A percentile compares a stretch with the other conserved stretches of the same genome.
These are phyloP conservation scores for Procambarus virginalis DNA, from an alignment of 1,140 invertebrate species.

Conservation along the genomic window DNA sequence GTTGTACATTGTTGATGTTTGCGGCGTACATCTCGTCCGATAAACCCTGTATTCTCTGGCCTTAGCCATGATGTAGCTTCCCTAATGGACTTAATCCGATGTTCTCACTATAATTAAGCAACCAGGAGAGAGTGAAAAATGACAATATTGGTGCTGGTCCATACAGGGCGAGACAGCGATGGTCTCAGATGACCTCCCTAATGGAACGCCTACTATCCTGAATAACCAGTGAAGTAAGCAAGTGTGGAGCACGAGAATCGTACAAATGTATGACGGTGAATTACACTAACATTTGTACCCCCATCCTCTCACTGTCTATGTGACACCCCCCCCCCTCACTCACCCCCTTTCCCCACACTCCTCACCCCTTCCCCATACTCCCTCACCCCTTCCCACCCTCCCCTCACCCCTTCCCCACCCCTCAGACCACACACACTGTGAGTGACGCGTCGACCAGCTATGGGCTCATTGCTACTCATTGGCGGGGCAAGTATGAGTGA, in stretches of 20 bases:
- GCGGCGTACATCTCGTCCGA: neutral
- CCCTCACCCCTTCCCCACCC: no score
- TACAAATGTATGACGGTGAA: slow-evolving; percentile 17
- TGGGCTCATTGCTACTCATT: slow-evolving; percentile 23
- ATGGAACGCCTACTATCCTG: neutral
- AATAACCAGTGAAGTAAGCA: neutral
- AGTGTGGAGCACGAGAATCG: slow-evolving; percentile 2
- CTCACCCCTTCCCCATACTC: no score
- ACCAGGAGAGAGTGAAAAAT: neutral
- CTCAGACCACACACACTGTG: slow-evolving; percentile 34
- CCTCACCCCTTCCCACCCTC: no score
- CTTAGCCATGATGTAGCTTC: neutral
- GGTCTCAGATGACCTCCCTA: neutral
- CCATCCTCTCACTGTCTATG: neutral
- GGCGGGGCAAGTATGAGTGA: slow-evolving; percentile 13
- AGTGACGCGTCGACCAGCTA: slow-evolving; percentile 23
- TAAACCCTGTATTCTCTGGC: neutral
- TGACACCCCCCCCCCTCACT: neutral
- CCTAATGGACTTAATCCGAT: neutral
- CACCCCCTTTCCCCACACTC: no score
- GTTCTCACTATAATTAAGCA: slow-evolving; percentile 6
- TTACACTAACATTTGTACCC: slow-evolving; percentile 10
- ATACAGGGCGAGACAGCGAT: neutral
- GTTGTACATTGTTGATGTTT: neutral
- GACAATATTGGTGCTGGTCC: neutral